Conservation (phyloP, 2,113 vertebrate species). For the Aptenodytes forsteri region DNA sequence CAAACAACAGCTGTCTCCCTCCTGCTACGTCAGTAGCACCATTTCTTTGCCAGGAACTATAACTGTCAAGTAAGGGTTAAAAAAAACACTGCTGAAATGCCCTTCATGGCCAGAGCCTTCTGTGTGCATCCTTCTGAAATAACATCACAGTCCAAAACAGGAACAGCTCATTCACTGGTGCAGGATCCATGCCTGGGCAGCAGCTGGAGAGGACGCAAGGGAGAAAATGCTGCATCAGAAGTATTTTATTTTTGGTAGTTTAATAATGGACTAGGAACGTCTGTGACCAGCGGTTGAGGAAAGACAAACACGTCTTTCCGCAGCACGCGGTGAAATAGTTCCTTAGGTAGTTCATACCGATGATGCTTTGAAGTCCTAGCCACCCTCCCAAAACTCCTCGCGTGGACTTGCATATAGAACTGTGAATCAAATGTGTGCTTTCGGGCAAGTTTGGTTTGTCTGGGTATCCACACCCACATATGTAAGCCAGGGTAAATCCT, state of each 20-base stretch:
- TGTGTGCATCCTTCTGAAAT: slow-evolving; percentile 27
- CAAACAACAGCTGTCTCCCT: slow-evolving; percentile 1
- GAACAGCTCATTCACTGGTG: slow-evolving; percentile 10
- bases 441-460: background rate
- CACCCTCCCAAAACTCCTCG: background rate
- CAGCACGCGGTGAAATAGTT: background rate
- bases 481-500: background rate
- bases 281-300: background rate
- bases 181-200: background rate
- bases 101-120: background rate
- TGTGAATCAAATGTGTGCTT: background rate
- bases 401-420: background rate
- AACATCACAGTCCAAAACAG: slow-evolving; percentile 45
- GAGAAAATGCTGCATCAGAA: slow-evolving; percentile 39
- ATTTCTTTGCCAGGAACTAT: background rate
- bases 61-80: background rate
- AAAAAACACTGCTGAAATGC: background rate
- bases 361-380: background rate
- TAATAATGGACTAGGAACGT: background rate
- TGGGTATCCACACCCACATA: background rate
- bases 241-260: slow-evolving; percentile 33
- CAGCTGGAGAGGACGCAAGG: background rate
- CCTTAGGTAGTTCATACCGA: background rate
- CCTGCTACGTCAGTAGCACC: background rate
- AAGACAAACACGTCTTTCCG: background rate